Conservation (phyloP, 2,888 invertebrate genomes). For the Griposia aprilina region DNA sequence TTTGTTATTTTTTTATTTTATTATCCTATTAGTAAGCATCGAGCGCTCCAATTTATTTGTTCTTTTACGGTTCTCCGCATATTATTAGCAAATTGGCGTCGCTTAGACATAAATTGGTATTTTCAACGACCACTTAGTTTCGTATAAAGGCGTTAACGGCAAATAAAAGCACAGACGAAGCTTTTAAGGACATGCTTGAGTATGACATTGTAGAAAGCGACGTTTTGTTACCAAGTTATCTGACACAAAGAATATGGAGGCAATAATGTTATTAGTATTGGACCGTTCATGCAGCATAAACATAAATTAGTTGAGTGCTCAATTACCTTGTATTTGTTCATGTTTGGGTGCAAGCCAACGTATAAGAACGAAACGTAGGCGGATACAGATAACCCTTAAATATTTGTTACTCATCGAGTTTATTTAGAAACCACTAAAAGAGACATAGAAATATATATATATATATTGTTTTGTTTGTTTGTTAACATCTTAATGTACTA, state of each 20-base stretch:
- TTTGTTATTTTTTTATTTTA: slow-evolving; percentile 51
- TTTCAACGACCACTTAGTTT: slow-evolving; percentile 75
- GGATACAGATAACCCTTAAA: slow-evolving; percentile 35
- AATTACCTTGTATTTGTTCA: slow-evolving; percentile 48
- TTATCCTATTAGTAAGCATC: slow-evolving; percentile 34
- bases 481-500: background rate
- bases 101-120: slow-evolving; percentile 72
- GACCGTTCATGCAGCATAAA: slow-evolving; percentile 63
- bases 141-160: slow-evolving; percentile 75
- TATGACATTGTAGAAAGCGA: slow-evolving; percentile 71
- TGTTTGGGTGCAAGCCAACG: slow-evolving; percentile 52
- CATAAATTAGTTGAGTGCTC: slow-evolving; percentile 63
- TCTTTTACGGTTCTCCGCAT: slow-evolving; percentile 40
- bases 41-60: slow-evolving; percentile 34
- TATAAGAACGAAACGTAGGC: slow-evolving; percentile 36
- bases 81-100: slow-evolving; percentile 73
- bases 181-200: slow-evolving; percentile 77
- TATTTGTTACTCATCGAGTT: slow-evolving; percentile 47
- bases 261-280: slow-evolving; percentile 70
- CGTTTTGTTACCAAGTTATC: slow-evolving; percentile 69
- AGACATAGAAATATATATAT: slow-evolving; percentile 1
- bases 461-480: slow-evolving; percentile 9
- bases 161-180: slow-evolving; percentile 73
- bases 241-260: slow-evolving; percentile 70
- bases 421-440: slow-evolving; percentile 28